Evolutionary conservation across 2,888 invertebrate genomes (phyloP).

Genomic region (Cynaeus angustus): DNA sequence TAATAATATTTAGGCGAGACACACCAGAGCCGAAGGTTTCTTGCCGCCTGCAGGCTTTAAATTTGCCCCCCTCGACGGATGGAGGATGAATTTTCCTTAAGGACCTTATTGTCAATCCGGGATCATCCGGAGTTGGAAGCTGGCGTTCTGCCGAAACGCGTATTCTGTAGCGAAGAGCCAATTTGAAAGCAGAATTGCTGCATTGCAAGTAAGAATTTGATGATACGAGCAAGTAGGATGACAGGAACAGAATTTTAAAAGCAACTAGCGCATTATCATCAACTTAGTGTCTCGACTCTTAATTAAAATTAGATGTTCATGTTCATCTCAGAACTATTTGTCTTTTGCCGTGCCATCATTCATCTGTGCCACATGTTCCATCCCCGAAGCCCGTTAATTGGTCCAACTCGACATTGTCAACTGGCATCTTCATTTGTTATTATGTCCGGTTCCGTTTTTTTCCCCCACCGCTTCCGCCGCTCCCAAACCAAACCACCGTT

Average conservation of each 20-base stretch:
- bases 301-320: conserved; percentile 21
- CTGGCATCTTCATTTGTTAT: conserved; percentile 32
- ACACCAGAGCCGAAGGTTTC: conserved; percentile 15
- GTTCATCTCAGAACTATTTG: not conserved
- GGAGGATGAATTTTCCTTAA: conserved; percentile 13
- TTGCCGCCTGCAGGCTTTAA: conserved; percentile 38
- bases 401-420: conserved; percentile 29
- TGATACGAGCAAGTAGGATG: not conserved
- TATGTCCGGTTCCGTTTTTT: conserved; percentile 22
- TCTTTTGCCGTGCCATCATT: conserved; percentile 13
- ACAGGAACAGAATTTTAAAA: conserved; percentile 2
- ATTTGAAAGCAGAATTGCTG: conserved; percentile 13
- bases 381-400: conserved; percentile 15
- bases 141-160: conserved; percentile 12
- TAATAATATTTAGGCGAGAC: conserved; percentile 49
- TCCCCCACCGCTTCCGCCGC: conserved; percentile 2
- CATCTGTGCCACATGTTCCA: conserved; percentile 12
- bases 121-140: conserved; percentile 18
- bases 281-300: not conserved
- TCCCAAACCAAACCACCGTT: conserved; percentile 14
- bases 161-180: conserved; percentile 9
- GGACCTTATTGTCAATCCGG: conserved; percentile 22
- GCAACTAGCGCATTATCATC: conserved; percentile 14
- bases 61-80: conserved; percentile 30
- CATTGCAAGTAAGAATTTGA: conserved; percentile 19